Evolutionary conservation across 2,113 vertebrate species (phyloP).

Genomic region (Nansenia antarctica): DNA sequence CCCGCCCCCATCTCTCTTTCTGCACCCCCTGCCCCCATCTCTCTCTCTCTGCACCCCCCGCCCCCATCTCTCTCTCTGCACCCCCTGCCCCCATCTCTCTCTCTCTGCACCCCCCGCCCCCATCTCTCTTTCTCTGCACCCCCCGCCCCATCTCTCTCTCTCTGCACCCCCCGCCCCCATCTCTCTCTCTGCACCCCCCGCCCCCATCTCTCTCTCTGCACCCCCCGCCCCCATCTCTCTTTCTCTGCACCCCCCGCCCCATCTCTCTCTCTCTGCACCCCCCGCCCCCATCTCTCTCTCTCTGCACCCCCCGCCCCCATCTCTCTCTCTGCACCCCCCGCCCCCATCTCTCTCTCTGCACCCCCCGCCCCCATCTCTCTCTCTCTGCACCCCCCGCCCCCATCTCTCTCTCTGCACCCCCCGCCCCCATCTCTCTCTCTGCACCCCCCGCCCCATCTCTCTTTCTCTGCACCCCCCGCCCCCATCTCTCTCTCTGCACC

Average conservation of each 20-base stretch:
- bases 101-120: not conserved
- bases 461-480: not conserved
- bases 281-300: not conserved
- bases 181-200: no score
- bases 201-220: not conserved
- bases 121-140: no score
- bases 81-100: no score
- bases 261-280: slow-evolving; percentile 3
- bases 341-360: no score
- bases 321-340: no score
- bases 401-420: not conserved
- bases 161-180: not conserved
- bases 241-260: no score
- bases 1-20: not conserved
- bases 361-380: slow-evolving; percentile 9
- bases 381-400: not conserved
- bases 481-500: no score
- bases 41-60: not conserved
- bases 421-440: slow-evolving; percentile 2
- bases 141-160: no score
- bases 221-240: not conserved
- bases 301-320: not conserved
- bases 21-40: no score
- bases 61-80: no score
- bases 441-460: no score